Base-by-base conservation (phyloP, 2,797 vertebrate species). In the Oreochromis grahami region DNA sequence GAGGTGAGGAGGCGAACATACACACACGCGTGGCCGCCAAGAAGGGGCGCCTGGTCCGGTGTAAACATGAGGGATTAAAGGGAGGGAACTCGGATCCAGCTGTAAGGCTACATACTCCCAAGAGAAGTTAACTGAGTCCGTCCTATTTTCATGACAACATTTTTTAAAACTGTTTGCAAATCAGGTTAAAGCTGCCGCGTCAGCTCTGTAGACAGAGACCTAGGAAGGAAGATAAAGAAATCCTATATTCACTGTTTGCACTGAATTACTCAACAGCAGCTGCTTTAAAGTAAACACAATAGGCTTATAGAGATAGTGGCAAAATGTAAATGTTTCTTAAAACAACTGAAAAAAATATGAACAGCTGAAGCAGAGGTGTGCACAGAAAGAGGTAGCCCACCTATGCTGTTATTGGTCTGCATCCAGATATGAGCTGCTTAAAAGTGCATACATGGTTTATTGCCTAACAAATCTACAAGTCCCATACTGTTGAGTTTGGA, bases 1-100 rank as follows among this genome's bases (percentile, higher is more conserved):
- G 93, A 96, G 95, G 95, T 96, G 96, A 95, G 89, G 92, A 95
- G 96, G 92, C 94, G 91, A 89, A 90, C 93, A 90, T 74, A 74
- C 92, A 91, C 81, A 86, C 88, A 82, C 95, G 90, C 92, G 92
- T 92, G 91, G 84, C 92, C 94, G 93, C 92, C 90, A 88, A 94
- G 89, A 90, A 86, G 93, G 53, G 43, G 86, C 92, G 93, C 82
- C 91, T 45, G 63, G 79, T 79, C 90, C 87, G 90, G 86, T 82
- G 90, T 93, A 93, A 94, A 95, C 87, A 90, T 41, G 81, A 80
- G 79, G 74, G 82, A 81, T 89, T 78, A 45, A 14, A 29, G 29
- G 48, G 32, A 36, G 80, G 77, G 76, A 82, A 79, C 74, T 70
- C 38, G 78, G 80, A 78, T 91, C 82, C 78, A 50, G 82, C 80